phyloP scores from a whole-genome alignment of 2,113 vertebrate species.

The Eptesicus fuscus region DNA sequence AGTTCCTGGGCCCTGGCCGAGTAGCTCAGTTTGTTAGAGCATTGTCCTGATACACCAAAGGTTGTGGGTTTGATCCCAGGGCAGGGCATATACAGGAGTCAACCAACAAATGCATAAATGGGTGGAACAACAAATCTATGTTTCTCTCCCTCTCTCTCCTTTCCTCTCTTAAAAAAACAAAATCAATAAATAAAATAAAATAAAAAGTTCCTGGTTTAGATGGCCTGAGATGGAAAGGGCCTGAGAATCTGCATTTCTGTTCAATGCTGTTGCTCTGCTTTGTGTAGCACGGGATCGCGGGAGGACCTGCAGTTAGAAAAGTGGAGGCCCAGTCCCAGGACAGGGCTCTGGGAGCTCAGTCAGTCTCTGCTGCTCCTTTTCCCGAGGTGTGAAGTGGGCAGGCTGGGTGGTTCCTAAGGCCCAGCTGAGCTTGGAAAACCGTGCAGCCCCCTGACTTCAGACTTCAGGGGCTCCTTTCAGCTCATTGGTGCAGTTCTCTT shows the following conservation, averaged over 20 bases:
- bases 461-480: fast-evolving
- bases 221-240: neutral
- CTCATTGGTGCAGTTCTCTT: neutral
- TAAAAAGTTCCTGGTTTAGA: neutral
- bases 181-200: too few species aligned
- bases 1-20: too few species aligned
- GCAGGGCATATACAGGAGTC: too few species aligned
- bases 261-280: neutral
- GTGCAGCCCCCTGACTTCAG: neutral
- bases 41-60: too few species aligned
- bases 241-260: neutral
- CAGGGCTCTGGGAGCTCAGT: neutral
- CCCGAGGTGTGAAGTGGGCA: neutral
- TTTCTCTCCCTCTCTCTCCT: too few species aligned
- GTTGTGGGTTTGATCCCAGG: too few species aligned
- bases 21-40: too few species aligned
- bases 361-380: neutral
- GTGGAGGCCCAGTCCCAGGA: neutral
- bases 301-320: neutral
- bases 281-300: neutral
- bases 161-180: too few species aligned
- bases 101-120: too few species aligned
- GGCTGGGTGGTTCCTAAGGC: neutral
- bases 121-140: too few species aligned
- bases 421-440: neutral